These are phyloP conservation scores for Cardinalis cardinalis DNA, from an alignment of 2,113 vertebrate species.

Conservation along the genomic window DNA sequence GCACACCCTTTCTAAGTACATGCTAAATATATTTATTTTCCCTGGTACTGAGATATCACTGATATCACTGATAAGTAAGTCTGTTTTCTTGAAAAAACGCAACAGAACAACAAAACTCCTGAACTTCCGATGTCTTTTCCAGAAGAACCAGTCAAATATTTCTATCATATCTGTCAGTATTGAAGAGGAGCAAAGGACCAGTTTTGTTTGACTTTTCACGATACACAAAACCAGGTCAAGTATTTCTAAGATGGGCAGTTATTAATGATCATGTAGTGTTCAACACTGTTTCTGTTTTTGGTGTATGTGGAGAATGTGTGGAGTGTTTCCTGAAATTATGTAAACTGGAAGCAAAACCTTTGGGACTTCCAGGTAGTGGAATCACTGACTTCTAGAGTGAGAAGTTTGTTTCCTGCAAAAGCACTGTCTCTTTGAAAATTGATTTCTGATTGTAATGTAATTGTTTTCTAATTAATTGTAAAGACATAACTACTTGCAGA, in stretches of 20 bases:
- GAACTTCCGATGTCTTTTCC: neutral
- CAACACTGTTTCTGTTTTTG: neutral
- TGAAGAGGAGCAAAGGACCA: neutral
- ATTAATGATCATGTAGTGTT: neutral
- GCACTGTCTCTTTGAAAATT: neutral
- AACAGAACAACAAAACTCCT: neutral
- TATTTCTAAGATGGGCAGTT: neutral
- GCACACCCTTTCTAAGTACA: accelerated
- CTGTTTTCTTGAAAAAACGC: accelerated
- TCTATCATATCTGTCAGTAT: neutral
- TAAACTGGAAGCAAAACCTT: neutral
- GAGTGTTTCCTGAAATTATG: neutral
- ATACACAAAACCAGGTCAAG: neutral
- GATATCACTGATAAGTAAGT: neutral
- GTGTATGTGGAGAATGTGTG: neutral
- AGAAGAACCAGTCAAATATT: neutral
- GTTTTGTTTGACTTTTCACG: neutral
- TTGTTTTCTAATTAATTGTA: neutral
- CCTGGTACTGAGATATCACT: neutral
- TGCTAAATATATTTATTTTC: neutral
- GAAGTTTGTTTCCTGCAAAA: neutral
- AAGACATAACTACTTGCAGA: neutral
- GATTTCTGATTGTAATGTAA: neutral
- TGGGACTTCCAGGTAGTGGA: neutral
- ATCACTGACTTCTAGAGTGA: neutral